These are phyloP conservation scores for Eunapius fragilis DNA, from an alignment of 37 sponge, comb jelly and placozoan genomes.

Conservation along the genomic window DNA sequence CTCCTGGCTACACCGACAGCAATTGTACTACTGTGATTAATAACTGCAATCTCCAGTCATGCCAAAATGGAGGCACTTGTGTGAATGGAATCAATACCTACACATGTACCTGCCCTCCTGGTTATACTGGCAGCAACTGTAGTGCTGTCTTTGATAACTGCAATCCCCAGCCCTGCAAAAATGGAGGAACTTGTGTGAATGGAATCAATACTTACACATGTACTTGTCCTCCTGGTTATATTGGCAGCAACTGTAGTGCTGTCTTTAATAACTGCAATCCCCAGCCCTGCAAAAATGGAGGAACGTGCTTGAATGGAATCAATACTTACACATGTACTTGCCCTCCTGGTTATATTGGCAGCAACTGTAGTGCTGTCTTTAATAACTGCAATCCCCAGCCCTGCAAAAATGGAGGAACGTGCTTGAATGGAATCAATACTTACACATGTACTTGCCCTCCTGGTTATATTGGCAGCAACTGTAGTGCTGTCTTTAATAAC, in stretches of 20 bases:
- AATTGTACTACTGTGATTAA: constrained; percentile 36
- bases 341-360: constrained; percentile 37
- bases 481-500: constrained; percentile 41
- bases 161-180: constrained; percentile 18
- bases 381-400: constrained; percentile 41
- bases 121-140: constrained; percentile 45
- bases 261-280: constrained; percentile 32
- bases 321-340: constrained; percentile 52
- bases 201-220: constrained; percentile 33
- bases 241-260: constrained; percentile 13
- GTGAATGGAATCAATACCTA: constrained; percentile 1
- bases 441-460: constrained; percentile 37
- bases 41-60: constrained; percentile 42
- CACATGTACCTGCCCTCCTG: constrained; percentile 30
- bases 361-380: constrained; percentile 25
- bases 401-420: constrained; percentile 51
- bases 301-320: constrained; percentile 31
- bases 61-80: constrained; percentile 60
- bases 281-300: constrained; percentile 47
- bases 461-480: constrained; percentile 47
- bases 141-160: constrained; percentile 32
- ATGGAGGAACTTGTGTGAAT: constrained; percentile 32
- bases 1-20: constrained; percentile 29
- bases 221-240: constrained; percentile 44
- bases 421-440: constrained; percentile 26